phyloP scores from a whole-genome alignment of 2,797 vertebrate species.

The Ciconia nigra region DNA sequence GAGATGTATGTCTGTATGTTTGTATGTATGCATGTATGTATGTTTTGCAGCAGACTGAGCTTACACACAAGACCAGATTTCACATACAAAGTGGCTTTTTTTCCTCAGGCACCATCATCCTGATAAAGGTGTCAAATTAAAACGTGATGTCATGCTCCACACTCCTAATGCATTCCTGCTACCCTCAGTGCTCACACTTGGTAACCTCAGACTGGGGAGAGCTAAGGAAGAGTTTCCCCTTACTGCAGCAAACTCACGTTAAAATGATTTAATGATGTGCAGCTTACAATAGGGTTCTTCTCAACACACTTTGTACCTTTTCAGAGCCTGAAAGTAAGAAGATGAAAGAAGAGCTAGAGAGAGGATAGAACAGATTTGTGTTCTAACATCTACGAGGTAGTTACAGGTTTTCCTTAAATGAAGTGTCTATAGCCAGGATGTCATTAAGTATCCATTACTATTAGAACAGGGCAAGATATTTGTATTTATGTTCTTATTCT shows the following conservation, averaged over 20 bases:
- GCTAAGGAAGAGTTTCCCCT: background rate
- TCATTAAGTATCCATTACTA: background rate
- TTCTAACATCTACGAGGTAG: background rate
- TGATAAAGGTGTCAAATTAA: background rate
- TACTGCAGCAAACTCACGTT: background rate
- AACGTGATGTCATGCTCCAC: background rate
- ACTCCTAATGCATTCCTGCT: background rate
- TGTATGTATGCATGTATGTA: background rate
- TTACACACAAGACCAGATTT: background rate
- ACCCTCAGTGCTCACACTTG: accelerated
- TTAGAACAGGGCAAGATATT: background rate
- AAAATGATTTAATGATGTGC: background rate
- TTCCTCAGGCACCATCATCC: background rate
- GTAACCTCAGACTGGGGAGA: background rate
- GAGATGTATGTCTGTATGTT: background rate
- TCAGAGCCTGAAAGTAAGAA: background rate
- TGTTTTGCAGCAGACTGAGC: background rate
- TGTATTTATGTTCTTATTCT: background rate
- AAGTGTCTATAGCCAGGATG: background rate
- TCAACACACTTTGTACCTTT: background rate
- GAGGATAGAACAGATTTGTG: background rate
- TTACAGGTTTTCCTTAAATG: background rate
- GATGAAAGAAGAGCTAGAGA: background rate
- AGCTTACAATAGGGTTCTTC: background rate
- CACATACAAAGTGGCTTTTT: background rate